phyloP scores from a whole-genome alignment of 64 coral and sea anemone genomes.

The Montipora cactus region DNA sequence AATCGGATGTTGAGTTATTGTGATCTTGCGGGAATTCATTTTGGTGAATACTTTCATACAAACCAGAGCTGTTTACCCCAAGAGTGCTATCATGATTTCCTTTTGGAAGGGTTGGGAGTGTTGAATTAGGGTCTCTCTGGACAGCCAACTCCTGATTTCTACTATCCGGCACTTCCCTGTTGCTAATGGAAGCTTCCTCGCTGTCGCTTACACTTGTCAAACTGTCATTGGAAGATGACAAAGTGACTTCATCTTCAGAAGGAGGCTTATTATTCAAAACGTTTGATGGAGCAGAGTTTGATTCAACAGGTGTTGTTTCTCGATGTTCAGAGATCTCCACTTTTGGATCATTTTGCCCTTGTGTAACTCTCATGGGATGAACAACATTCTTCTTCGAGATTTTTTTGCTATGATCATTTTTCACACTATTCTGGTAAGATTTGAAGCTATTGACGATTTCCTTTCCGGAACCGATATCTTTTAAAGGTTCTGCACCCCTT shows the following conservation, averaged over 20 bases:
- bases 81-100: conserved; percentile 10
- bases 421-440: conserved; percentile 64
- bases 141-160: conserved; percentile 8
- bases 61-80: conserved; percentile 32
- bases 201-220: conserved; percentile 80
- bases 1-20: conserved; percentile 67
- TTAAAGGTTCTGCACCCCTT: conserved; percentile 72
- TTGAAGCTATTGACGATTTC: conserved; percentile 75
- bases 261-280: neutral
- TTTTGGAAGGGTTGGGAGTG: conserved; percentile 73
- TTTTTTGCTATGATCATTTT: conserved; percentile 5
- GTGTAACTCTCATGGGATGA: conserved; percentile 52
- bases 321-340: neutral
- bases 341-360: neutral
- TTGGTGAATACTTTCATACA: conserved; percentile 52
- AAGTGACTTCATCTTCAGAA: neutral
- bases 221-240: conserved; percentile 73
- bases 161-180: conserved; percentile 29
- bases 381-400: conserved; percentile 50
- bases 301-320: neutral
- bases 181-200: conserved; percentile 51
- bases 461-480: conserved; percentile 72
- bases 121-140: conserved; percentile 73
- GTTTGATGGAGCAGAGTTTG: neutral
- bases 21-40: conserved; percentile 21